These are phyloP conservation scores for Acromyrmex echinatior DNA, from an alignment of 1,140 invertebrate genomes.

Conservation along the genomic window DNA sequence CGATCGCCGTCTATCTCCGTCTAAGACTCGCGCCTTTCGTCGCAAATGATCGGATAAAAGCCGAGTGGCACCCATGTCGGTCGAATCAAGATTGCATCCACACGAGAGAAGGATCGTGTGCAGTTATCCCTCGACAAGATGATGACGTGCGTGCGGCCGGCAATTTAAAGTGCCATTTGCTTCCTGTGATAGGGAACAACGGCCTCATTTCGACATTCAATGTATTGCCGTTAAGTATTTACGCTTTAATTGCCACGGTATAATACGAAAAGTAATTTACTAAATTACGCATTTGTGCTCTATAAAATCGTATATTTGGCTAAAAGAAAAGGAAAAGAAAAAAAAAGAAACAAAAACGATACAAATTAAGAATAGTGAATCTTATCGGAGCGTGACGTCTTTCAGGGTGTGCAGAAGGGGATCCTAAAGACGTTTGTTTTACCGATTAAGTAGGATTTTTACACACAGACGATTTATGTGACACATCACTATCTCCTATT, in stretches of 20 bases:
- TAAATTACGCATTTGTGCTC: conserved; percentile 9
- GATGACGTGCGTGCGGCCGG: conserved; percentile 61
- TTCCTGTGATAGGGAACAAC: conserved; percentile 75
- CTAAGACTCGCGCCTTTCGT: conserved; percentile 34
- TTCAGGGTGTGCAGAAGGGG: not conserved
- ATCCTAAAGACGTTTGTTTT: too few relatives aligned
- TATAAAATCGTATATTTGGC: not conserved
- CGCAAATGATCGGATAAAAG: conserved; percentile 56
- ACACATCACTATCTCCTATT: too few relatives aligned
- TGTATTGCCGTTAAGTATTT: conserved; percentile 67
- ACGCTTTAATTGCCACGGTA: conserved; percentile 66
- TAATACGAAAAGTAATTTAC: conserved; percentile 32
- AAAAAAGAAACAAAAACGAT: not conserved
- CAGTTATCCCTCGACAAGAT: conserved; percentile 50
- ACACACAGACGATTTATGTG: too few relatives aligned
- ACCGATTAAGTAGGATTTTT: too few relatives aligned
- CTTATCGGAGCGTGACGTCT: not conserved
- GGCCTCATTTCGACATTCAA: conserved; percentile 70
- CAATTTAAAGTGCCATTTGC: conserved; percentile 73
- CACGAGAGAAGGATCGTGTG: conserved; percentile 58
- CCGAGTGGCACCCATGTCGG: conserved; percentile 43
- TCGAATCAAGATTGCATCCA: conserved; percentile 56
- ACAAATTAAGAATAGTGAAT: not conserved
- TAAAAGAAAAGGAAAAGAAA: not conserved
- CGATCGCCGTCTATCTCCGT: not conserved